Base-by-base conservation (phyloP, 2,888 invertebrate genomes). In the Microplitis manilae region DNA sequence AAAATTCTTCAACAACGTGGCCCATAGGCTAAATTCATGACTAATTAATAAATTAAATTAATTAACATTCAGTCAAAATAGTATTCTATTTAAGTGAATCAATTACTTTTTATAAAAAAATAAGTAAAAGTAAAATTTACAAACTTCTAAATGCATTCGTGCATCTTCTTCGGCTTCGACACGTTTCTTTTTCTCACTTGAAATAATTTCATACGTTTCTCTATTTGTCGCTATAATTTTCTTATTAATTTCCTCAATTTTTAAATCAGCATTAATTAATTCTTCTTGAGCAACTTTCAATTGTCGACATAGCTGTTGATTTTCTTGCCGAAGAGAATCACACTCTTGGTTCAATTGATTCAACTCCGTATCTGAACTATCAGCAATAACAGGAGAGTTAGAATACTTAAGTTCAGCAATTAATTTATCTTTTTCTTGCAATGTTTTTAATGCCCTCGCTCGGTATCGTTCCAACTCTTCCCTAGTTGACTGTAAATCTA, bases 341-440 rank as follows among this genome's bases (percentile, higher is more conserved):
- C 92, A 87, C 86, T 94, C 94, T 82, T 92, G 91, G 79, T 91
- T 92, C 0, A 94, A 82, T 71, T 93, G 92, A 82, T 93, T 92
- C 7, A 93, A 88, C 90, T 95, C 94, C 88, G 93, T 92, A 88
- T 93, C 93, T 1, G 88, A 84, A 79, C 88, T 87, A 76, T 88
- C 87, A 68, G 84, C 78, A 50, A 83, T 84, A 17, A 79, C 81
- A 9, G 80, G 83, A 20, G 84, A 80, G 76, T 87, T 87, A 69
- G 80, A 85, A 6, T 68, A 41, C 75, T 92, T 92, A 59, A 95
- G 88, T 83, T 93, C 93, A 6, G 92, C 90, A 76, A 95, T 95
- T 39, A 96, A 89, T 82, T 93, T 93, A 85, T 96, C 96, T 85
- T 96, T 96, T 79, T 94, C 94, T 87, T 94, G 94, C 7, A 96